Conservation (phyloP, 64 coral and sea anemone genomes). For the Cladopsammia gracilis region DNA sequence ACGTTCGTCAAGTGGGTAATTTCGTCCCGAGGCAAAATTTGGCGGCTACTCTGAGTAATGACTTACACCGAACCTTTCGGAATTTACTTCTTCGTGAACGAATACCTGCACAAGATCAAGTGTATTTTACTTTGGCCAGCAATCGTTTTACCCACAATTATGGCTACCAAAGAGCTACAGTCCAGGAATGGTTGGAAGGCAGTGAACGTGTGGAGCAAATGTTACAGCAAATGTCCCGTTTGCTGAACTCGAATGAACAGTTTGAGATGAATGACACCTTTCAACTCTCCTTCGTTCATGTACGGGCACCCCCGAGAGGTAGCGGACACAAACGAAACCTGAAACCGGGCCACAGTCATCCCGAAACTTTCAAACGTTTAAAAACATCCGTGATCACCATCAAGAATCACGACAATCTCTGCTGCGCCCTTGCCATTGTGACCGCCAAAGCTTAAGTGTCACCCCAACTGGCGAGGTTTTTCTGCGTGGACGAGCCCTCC, state of each 20-base stretch:
- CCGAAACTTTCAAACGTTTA: background rate
- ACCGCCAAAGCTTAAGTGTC: constrained; percentile 34
- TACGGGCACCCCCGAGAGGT: constrained; percentile 1
- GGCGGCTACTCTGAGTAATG: too few relatives aligned
- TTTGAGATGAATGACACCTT: constrained; percentile 50
- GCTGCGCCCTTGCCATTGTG: constrained; percentile 15
- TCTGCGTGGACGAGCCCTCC: background rate
- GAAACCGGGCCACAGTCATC: background rate
- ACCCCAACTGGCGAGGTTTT: constrained; percentile 1
- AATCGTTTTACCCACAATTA: constrained; percentile 13
- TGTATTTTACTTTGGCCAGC: constrained; percentile 17
- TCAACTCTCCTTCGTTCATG: constrained; percentile 23
- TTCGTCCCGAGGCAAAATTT: background rate
- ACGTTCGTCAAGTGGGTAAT: background rate
- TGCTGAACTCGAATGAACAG: constrained; percentile 33
- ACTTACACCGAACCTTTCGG: background rate
- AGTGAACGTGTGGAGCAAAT: background rate
- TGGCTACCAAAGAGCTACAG: background rate
- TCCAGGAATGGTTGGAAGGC: constrained; percentile 17
- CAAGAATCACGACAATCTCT: too few relatives aligned
- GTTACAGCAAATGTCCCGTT: constrained; percentile 4
- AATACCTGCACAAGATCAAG: background rate
- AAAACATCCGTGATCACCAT: too few relatives aligned
- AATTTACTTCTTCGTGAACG: too few relatives aligned
- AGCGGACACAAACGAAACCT: background rate